Conservation (phyloP, 2,113 vertebrate species). For the Macrotis lagotis region DNA sequence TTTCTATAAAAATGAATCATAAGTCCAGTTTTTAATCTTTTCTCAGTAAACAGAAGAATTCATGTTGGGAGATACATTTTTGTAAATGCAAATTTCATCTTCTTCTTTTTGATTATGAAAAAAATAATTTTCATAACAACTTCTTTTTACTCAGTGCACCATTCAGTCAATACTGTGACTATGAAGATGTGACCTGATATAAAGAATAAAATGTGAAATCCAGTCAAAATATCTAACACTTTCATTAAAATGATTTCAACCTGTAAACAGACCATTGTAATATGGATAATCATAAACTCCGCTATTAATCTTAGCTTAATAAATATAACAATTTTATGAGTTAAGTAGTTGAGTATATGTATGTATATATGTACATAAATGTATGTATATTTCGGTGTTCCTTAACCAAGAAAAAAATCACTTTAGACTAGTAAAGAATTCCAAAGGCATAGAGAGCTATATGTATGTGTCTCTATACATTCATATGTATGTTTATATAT, state of each 20-base stretch:
- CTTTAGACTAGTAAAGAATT: no score
- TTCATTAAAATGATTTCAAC: neutral
- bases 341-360: neutral
- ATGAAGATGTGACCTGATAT: neutral
- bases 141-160: neutral
- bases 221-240: neutral
- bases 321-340: neutral
- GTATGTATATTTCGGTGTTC: no score
- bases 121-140: neutral
- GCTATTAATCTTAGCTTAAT: neutral
- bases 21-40: neutral
- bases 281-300: neutral
- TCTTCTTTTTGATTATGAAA: neutral
- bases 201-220: neutral
- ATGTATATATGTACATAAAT: no score
- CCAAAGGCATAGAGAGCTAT: neutral
- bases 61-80: neutral
- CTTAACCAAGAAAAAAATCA: no score
- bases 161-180: neutral
- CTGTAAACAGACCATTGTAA: neutral
- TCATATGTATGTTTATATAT: no score
- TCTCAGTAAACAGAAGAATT: neutral
- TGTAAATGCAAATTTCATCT: neutral
- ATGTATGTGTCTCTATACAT: neutral
- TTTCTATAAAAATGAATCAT: neutral